Evolutionary conservation across 2,113 vertebrate species (phyloP).

Genomic region (Anoplopoma fimbria): DNA sequence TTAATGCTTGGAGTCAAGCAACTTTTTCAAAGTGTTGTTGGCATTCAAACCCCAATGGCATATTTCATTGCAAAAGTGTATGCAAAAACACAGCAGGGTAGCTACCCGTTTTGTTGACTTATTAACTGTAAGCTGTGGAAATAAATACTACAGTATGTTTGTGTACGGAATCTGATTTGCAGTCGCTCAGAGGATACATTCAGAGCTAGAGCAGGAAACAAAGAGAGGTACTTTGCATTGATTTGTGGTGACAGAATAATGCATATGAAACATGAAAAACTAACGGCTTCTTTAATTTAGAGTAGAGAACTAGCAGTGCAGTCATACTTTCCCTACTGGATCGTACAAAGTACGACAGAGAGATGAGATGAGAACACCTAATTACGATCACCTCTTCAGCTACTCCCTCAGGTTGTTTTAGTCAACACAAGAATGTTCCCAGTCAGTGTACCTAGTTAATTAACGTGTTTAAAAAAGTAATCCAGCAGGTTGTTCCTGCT

Average conservation of each 20-base stretch:
- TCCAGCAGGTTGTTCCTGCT: conserved; percentile 66
- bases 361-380: neutral
- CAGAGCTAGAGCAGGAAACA: conserved; percentile 20
- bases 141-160: conserved; percentile 45
- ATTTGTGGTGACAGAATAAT: conserved; percentile 39
- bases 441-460: conserved; percentile 46
- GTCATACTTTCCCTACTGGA: conserved; percentile 12
- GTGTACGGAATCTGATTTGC: conserved; percentile 37
- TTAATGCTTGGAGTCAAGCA: conserved; percentile 4
- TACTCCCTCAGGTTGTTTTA: conserved; percentile 47
- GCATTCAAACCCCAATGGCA: conserved; percentile 35
- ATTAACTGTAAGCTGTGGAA: conserved; percentile 39
- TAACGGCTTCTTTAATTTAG: neutral
- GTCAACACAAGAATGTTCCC: conserved; percentile 44
- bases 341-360: neutral
- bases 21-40: conserved; percentile 38
- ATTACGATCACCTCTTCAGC: conserved; percentile 22
- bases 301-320: neutral
- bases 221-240: conserved; percentile 32
- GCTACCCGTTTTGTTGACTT: conserved; percentile 46
- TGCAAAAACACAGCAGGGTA: conserved; percentile 27
- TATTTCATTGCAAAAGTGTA: conserved; percentile 18
- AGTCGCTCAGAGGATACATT: conserved; percentile 15
- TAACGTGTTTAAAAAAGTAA: conserved; percentile 52
- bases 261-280: conserved; percentile 3